Evolutionary conservation across 2,797 vertebrate species (phyloP), one percentile per base, ranked within the genome.

Genomic region (Sebastiscus albofasciatus): DNA sequence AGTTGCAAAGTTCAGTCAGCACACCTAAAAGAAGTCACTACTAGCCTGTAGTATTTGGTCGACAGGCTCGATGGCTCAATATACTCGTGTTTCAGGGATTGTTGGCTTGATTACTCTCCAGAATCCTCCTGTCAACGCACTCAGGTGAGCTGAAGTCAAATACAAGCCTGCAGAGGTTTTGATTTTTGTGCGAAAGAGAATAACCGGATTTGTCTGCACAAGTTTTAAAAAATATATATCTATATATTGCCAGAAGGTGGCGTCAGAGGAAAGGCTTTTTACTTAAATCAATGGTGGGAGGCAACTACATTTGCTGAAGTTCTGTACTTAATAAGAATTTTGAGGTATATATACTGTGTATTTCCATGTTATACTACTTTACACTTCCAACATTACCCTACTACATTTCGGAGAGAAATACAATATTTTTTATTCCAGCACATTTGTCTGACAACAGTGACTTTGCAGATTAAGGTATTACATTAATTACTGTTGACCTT

Each of bases 111-210:
- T 99, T 42, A 96, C 96, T 46, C 94, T 99, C 6, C 85, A 88
- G 70, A 97, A 97, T 72, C 97, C 97, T 2, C 97, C 97, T 0
- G 94, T 98, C 39, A 98, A 99, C 89, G 93, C 96, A 1, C 89
- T 99, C 76, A 97, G 97, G 97, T 99, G 94, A 96, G 80, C 10
- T 31, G 6, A 18, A 46, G 8, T 27, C 8, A 13, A 6, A 33
- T 16, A 24, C 7, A 39, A 27, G 34, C 5, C 66, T 69, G 64
- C 29, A 65, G n/a, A 42, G 9, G 4, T 36, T 62, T 2, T 67
- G 1, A 34, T 20, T 13, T n/a, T n/a, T n/a, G n/a, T n/a, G n/a
- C n/a, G n/a, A n/a, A n/a, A n/a, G n/a, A n/a, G n/a, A n/a, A n/a
- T n/a, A n/a, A n/a, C n/a, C n/a, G n/a, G n/a, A n/a, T n/a, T n/a